Conservation (phyloP, 1,140 invertebrate species). For the Globodera rostochiensis region DNA sequence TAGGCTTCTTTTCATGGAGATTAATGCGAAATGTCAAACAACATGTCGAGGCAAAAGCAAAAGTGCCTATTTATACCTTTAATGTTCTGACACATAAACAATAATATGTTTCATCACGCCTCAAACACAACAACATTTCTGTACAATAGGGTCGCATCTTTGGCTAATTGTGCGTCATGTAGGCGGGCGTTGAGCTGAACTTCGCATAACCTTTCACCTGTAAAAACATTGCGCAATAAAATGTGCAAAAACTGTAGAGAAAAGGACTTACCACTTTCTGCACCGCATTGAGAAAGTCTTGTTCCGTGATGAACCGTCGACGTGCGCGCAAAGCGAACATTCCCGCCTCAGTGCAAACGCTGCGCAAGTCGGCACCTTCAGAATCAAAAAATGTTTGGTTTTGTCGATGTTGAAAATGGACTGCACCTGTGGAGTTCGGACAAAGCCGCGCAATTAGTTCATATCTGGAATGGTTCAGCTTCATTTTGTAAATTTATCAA, state of each 20-base stretch:
- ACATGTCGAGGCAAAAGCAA: too few relatives aligned
- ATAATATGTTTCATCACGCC: too few relatives aligned
- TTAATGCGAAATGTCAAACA: too few relatives aligned
- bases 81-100: too few relatives aligned
- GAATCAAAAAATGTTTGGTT: conserved; percentile 37
- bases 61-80: too few relatives aligned
- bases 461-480: conserved; percentile 69
- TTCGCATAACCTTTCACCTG: conserved; percentile 94
- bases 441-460: conserved; percentile 92
- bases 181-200: conserved; percentile 96
- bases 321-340: conserved; percentile 99
- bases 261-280: conserved; percentile 82
- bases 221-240: background rate
- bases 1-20: too few relatives aligned
- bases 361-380: conserved; percentile 87
- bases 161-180: conserved; percentile 98
- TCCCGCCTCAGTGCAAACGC: conserved; percentile 96
- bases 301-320: conserved; percentile 97
- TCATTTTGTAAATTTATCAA: background rate
- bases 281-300: conserved; percentile 99
- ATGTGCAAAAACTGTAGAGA: background rate
- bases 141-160: background rate
- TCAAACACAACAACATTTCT: too few relatives aligned
- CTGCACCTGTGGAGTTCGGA: conserved; percentile 87
- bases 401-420: conserved; percentile 54